Percentiles rank a stretch among this genome's conserved stretches.
Conservation (phyloP, 1,140 invertebrate genomes). For the Dendrolimus kikuchii region DNA sequence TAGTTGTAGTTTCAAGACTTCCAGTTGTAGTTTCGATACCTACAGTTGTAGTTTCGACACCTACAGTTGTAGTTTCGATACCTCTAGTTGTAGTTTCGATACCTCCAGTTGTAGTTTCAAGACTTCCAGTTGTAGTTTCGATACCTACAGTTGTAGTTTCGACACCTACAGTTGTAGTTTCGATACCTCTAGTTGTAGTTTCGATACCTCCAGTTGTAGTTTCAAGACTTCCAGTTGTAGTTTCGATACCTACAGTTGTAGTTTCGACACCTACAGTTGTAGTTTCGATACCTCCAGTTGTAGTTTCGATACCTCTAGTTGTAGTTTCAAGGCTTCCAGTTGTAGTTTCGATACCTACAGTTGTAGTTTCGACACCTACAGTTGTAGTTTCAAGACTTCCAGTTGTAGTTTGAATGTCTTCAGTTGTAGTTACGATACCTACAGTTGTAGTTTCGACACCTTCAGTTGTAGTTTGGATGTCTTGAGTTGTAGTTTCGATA, state of each 20-base stretch:
- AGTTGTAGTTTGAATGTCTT: not conserved
- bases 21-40: not conserved
- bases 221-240: not conserved
- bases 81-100: too few species aligned
- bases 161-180: too few species aligned
- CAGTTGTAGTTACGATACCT: not conserved
- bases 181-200: too few species aligned
- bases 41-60: too few species aligned
- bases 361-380: not conserved
- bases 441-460: not conserved
- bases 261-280: not conserved
- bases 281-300: too few species aligned
- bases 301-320: too few species aligned
- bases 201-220: not conserved
- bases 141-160: too few species aligned
- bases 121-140: too few species aligned
- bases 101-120: too few species aligned
- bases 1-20: not conserved
- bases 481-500: too few species aligned
- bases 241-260: not conserved
- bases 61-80: too few species aligned
- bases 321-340: too few species aligned
- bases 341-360: not conserved
- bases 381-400: not conserved
- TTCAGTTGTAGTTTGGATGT: slow-evolving; percentile 7